phyloP scores from a whole-genome alignment of 2,113 vertebrate genomes.

The Dipodomys merriami region DNA sequence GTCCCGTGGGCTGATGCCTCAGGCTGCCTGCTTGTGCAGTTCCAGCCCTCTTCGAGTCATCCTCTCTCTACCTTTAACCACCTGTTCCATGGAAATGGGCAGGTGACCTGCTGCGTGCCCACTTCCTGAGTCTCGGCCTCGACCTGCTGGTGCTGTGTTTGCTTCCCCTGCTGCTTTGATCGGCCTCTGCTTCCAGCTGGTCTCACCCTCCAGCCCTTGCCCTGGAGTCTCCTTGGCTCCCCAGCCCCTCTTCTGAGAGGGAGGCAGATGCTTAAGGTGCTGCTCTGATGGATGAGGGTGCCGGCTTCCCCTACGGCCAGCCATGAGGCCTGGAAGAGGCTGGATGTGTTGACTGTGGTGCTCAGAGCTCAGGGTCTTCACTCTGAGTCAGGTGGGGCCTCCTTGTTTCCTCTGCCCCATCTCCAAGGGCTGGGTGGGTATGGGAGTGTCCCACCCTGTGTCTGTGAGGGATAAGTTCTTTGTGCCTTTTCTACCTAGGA shows the following conservation, averaged over 20 bases:
- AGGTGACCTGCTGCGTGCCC: background rate
- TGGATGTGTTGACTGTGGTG: fast-evolving
- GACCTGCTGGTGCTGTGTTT: background rate
- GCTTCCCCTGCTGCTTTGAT: background rate
- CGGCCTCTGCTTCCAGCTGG: background rate
- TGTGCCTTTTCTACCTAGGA: background rate
- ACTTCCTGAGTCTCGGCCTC: background rate
- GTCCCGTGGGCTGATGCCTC: background rate
- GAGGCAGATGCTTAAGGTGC: too few species aligned
- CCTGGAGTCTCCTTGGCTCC: background rate
- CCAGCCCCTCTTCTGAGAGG: background rate
- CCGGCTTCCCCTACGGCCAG: background rate
- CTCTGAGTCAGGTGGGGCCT: background rate
- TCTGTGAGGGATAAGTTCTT: background rate
- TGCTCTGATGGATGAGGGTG: background rate
- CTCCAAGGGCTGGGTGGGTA: background rate
- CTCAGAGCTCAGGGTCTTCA: background rate
- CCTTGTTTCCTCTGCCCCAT: background rate
- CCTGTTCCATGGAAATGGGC: background rate
- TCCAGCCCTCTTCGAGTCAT: background rate
- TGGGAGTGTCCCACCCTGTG: fast-evolving
- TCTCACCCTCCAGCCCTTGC: background rate
- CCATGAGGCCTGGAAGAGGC: background rate
- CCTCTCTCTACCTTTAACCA: background rate
- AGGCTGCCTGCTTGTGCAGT: background rate